Conservation (phyloP, 2,797 vertebrate genomes). For the Propithecus deckenii region DNA sequence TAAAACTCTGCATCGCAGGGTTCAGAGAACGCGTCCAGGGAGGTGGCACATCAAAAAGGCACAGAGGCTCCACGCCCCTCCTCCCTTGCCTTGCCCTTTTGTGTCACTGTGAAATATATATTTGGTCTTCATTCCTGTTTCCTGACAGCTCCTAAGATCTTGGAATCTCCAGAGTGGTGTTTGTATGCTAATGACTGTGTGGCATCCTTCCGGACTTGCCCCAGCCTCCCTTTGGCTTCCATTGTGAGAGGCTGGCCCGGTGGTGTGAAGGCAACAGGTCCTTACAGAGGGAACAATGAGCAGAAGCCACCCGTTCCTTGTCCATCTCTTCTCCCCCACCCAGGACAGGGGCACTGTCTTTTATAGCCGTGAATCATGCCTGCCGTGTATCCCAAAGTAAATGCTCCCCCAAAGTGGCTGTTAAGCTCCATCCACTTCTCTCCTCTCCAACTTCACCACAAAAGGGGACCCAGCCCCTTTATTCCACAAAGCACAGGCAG, state of each 20-base stretch:
- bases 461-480: background rate
- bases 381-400: too few species aligned
- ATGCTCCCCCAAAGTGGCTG: too few species aligned
- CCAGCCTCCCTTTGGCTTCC: too few species aligned
- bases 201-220: too few species aligned
- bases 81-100: background rate
- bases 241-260: background rate
- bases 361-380: too few species aligned
- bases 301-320: background rate
- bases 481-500: background rate
- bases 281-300: background rate
- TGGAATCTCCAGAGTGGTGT: background rate
- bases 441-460: background rate
- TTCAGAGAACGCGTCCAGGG: background rate
- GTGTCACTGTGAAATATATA: background rate
- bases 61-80: background rate
- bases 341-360: too few species aligned
- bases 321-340: background rate
- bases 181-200: background rate
- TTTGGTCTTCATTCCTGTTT: background rate
- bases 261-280: background rate
- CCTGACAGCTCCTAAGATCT: background rate
- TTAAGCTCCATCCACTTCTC: too few species aligned
- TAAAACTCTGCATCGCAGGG: background rate
- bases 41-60: background rate